Evolutionary conservation across 2,888 invertebrate genomes (phyloP).

Genomic region (Norana najaformis): DNA sequence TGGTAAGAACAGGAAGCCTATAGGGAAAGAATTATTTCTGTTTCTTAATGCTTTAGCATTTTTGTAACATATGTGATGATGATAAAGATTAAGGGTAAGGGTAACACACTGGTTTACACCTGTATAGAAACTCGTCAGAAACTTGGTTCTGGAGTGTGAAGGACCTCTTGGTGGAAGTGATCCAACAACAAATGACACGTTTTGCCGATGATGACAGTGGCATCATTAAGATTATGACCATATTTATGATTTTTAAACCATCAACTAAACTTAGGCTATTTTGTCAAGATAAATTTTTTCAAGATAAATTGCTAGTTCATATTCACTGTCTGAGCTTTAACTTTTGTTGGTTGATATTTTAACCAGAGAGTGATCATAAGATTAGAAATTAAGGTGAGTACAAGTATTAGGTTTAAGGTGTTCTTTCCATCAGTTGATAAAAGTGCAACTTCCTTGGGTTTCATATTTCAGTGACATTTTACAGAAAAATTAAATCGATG

Average conservation of each 20-base stretch:
- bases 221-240: neutral
- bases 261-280: neutral
- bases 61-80: neutral
- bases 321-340: no score
- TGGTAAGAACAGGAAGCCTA: neutral
- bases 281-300: no score
- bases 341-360: no score
- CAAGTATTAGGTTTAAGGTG: neutral
- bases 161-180: neutral
- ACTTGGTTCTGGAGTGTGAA: neutral
- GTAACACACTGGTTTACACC: neutral
- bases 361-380: no score
- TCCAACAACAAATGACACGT: no score
- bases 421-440: neutral
- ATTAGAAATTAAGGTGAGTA: no score
- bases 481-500: neutral
- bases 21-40: neutral
- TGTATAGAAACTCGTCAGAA: neutral
- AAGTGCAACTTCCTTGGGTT: neutral
- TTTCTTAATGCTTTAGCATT: neutral
- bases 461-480: neutral
- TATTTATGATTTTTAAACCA: neutral
- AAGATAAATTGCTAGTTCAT: no score
- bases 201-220: neutral
- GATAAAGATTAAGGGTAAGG: neutral